These are phyloP conservation scores for Gephyroberyx darwinii DNA, from an alignment of 2,797 vertebrate genomes.

Conservation along the genomic window DNA sequence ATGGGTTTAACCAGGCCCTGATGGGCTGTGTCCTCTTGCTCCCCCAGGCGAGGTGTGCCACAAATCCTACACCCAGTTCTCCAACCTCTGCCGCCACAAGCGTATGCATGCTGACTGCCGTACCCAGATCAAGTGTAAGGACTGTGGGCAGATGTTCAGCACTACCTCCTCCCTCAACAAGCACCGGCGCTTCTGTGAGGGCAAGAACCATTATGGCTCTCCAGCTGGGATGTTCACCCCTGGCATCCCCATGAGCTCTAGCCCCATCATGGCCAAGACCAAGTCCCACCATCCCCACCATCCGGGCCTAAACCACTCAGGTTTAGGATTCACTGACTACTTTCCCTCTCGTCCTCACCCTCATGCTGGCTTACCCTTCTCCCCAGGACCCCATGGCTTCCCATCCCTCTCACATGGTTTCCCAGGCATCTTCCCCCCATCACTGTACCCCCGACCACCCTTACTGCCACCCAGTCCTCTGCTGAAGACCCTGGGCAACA, in stretches of 20 bases:
- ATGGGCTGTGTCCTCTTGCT: slow-evolving; percentile 79
- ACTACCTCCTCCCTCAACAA: slow-evolving; percentile 99
- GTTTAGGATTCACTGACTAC: slow-evolving; percentile 92
- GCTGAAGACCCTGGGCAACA: slow-evolving; percentile 91
- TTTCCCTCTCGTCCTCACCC: slow-evolving; percentile 91
- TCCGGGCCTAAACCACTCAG: slow-evolving; percentile 86
- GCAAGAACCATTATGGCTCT: slow-evolving; percentile 98
- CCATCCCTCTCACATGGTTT: slow-evolving; percentile 91
- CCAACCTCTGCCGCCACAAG: slow-evolving; percentile 99
- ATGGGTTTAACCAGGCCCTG: slow-evolving; percentile 87
- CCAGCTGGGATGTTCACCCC: slow-evolving; percentile 90
- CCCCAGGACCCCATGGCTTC: slow-evolving; percentile 86
- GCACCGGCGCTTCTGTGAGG: slow-evolving; percentile 99
- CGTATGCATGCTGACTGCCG: slow-evolving; percentile 99
- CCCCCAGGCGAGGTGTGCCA: slow-evolving; percentile 99
- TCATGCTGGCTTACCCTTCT: slow-evolving; percentile 89
- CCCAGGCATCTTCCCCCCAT: slow-evolving; percentile 93
- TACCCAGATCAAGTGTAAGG: slow-evolving; percentile 99
- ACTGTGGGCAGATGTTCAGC: slow-evolving; percentile 99
- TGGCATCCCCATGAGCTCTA: slow-evolving; percentile 91
- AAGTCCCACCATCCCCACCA: slow-evolving; percentile 91
- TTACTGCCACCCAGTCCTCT: slow-evolving; percentile 92
- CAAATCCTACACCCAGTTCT: slow-evolving; percentile 99
- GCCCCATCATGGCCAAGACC: slow-evolving; percentile 92
- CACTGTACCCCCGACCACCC: slow-evolving; percentile 93